Evolutionary conservation across 2,797 vertebrate genomes (phyloP).

Genomic region (Gallinago nigripennis): DNA sequence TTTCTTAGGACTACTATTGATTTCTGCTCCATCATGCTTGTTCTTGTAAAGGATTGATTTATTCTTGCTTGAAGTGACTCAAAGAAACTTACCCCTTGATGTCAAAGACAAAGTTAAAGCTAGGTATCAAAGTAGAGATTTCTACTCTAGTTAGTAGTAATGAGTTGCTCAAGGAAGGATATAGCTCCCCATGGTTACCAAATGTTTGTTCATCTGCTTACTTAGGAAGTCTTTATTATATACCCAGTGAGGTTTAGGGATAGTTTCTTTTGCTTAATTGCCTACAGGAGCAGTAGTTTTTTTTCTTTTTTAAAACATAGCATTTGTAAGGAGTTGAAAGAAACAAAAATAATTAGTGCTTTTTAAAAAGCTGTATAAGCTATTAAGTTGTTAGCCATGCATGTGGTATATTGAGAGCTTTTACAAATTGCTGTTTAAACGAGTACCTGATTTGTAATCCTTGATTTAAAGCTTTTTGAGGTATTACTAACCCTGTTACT

Average conservation of each 20-base stretch:
- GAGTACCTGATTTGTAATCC: neutral
- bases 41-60: neutral
- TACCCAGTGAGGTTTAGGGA: neutral
- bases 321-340: neutral
- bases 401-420: neutral
- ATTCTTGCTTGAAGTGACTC: neutral
- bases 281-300: neutral
- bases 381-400: rapidly evolving
- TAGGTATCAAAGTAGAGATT: neutral
- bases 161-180: neutral
- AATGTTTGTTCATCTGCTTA: neutral
- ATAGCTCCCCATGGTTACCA: neutral
- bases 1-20: neutral
- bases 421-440: neutral
- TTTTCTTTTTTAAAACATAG: neutral
- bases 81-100: neutral
- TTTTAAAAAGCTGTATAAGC: neutral
- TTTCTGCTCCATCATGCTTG: neutral
- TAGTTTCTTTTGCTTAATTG: neutral
- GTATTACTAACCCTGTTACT: neutral
- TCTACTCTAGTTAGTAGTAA: neutral
- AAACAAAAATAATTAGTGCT: neutral
- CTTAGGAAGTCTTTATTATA: neutral
- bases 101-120: neutral
- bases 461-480: neutral